Evolutionary conservation across 2,888 invertebrate genomes (phyloP), one percentile per base, ranked within the genome.

Genomic region (Epirrhoe tristata): DNA sequence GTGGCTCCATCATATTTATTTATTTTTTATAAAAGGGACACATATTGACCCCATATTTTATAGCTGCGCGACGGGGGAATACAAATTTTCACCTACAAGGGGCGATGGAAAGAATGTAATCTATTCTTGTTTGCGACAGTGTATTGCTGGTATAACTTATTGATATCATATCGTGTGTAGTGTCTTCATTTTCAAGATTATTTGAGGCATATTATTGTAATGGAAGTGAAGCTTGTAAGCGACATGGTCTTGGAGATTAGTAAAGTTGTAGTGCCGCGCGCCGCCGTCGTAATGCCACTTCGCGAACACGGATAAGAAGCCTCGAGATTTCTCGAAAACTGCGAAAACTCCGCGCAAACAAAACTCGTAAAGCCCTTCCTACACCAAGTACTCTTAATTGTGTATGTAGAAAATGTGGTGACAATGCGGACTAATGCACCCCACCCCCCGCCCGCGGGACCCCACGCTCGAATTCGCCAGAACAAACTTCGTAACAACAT

Each of bases 401-500:
- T 70, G 69, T 70, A 67, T 70, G 72, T 71, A 68, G 63, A 32
- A 58, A 58, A 68, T 71, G 74, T 70, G 69, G 69, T 54, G 69
- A 66, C 69, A 61, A 66, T 58, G 66, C 58, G 60, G 66, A 56
- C 59, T 69, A 65, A 62, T 59, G 65, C 67, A 51, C 57, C 58
- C 57, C 32, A 62, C 63, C 69, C 56, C 66, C 58, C 69, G 58
- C 69, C 72, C 66, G 54, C 53, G 52, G 60, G 24, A 54, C 48
- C 63, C 58, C 64, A 56, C 43, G 50, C 58, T 58, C 57, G 24
- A 63, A 63, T 69, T 58, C 65, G 51, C 56, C 55, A 64, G 65
- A 69, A 67, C 80, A 80, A 84, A 86, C 82, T 86, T 82, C 72
- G 76, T 75, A 82, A 83, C 84, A 84, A 85, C 86, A 83, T 82